Base-by-base conservation (phyloP, 2,113 vertebrate genomes). In the Lichenostomus cassidix region DNA sequence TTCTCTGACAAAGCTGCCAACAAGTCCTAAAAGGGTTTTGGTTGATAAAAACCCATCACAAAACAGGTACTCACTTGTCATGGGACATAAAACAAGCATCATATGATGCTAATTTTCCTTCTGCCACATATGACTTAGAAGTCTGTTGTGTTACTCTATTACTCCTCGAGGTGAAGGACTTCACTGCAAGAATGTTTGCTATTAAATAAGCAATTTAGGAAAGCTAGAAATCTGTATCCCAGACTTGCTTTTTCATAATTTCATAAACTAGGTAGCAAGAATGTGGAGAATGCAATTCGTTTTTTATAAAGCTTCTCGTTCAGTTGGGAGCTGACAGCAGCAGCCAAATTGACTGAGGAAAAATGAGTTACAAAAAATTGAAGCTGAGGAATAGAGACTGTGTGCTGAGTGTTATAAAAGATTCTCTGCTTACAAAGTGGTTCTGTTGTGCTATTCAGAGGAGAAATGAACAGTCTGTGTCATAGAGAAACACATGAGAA, bases 361-460 rank as follows among this genome's bases (percentile, higher is more conserved):
- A 96, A 95, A 88, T n/a, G 56, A 90, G 67, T 88, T 96, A 69
- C 3, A 18, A 92, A 50, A 92, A 92, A 92, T 62, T 70, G 89
- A 91, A 88, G 68, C 71, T 74, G 49, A 76, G 68, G 71, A 89
- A 52, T 68, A 78, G 49, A 53, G 85, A 68, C 85, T 86, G 25
- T 60, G 31, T 84, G 75, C 83, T 92, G 80, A 71, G 69, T 81
- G 62, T 58, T 62, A 18, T 46, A 75, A 76, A 95, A 96, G 82
- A 86, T 42, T 62, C 71, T 79, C 68, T 80, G 68, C 83, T 79
- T 90, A 35, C 71, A 55, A 77, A 94, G 83, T 83, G 24, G 39
- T 83, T 94, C 39, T 90, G 53, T 68, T 88, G 67, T 55, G 59
- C 59, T 90, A 79, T 86, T 74, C 50, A 42, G 79, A 55, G 71